Evolutionary conservation across 1,140 invertebrate species (phyloP).

Genomic region (Papilio polytes): DNA sequence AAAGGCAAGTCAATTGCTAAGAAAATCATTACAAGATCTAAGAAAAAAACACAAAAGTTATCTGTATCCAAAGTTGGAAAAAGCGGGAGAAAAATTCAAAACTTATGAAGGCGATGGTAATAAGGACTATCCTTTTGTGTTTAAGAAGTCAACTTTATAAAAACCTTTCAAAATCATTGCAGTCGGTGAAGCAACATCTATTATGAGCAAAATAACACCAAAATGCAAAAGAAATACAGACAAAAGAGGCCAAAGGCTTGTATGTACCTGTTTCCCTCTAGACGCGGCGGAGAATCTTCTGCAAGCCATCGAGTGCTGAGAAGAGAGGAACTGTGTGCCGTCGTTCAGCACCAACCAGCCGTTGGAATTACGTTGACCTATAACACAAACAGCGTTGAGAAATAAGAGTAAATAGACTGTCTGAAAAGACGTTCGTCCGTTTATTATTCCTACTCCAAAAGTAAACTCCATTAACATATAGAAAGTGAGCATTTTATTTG

Average conservation of each 20-base stretch:
- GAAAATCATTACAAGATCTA: no score
- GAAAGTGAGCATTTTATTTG: neutral
- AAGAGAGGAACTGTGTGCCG: slow-evolving; percentile 71
- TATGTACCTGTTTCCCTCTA: slow-evolving; percentile 64
- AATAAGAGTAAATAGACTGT: neutral
- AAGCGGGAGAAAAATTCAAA: no score
- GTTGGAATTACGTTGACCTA: slow-evolving; percentile 68
- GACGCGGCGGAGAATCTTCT: slow-evolving; percentile 64
- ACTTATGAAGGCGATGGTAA: no score
- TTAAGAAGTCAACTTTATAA: no score
- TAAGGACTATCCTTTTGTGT: no score
- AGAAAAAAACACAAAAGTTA: no score
- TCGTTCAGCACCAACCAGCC: slow-evolving; percentile 73
- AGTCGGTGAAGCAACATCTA: no score
- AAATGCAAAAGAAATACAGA: neutral
- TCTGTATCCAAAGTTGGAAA: no score
- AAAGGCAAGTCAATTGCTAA: no score
- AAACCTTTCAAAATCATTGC: no score
- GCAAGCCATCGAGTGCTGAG: slow-evolving; percentile 73
- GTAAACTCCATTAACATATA: neutral
- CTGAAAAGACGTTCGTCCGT: neutral
- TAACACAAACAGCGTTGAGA: neutral
- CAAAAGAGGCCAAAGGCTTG: neutral
- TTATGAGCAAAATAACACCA: no score
- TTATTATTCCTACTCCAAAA: neutral